phyloP scores from a whole-genome alignment of 2,113 vertebrate species.

The Hyaena hyaena region DNA sequence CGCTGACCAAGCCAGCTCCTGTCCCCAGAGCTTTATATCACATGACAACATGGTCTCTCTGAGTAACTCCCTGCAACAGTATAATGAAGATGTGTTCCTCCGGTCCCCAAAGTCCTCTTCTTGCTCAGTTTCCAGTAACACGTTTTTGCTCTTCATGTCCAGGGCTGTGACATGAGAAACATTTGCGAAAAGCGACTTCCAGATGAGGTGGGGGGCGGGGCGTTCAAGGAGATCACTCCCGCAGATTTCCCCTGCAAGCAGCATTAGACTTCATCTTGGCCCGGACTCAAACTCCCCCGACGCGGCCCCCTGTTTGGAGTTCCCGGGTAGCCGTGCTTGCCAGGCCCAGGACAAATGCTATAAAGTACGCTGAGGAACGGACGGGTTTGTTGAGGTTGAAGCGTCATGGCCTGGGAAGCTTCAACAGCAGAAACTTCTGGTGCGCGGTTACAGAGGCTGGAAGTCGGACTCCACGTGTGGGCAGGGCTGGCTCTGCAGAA shows the following conservation, averaged over 20 bases:
- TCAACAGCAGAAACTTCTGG: too few relatives aligned
- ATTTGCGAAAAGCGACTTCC: neutral
- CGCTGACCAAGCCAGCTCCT: neutral
- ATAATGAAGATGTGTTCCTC: neutral
- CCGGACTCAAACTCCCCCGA: neutral
- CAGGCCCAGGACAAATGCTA: neutral
- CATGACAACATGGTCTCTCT: neutral
- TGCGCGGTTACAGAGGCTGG: neutral
- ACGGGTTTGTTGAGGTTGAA: neutral
- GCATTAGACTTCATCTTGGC: too few relatives aligned
- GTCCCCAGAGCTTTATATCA: neutral
- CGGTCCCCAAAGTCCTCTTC: neutral
- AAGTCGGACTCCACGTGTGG: neutral
- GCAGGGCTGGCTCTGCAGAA: neutral
- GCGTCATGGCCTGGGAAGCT: neutral
- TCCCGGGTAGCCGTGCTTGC: neutral
- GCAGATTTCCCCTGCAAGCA: neutral
- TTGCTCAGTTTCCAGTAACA: neutral
- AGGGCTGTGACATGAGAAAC: neutral
- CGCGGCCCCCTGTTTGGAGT: neutral
- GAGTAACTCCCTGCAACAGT: neutral
- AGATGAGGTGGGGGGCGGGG: too few relatives aligned
- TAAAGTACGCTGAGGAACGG: neutral
- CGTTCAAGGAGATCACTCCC: neutral
- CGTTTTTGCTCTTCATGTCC: neutral